These are phyloP conservation scores for Aradophagus sp. DNA, from an alignment of 1,140 invertebrate genomes.

Conservation along the genomic window DNA sequence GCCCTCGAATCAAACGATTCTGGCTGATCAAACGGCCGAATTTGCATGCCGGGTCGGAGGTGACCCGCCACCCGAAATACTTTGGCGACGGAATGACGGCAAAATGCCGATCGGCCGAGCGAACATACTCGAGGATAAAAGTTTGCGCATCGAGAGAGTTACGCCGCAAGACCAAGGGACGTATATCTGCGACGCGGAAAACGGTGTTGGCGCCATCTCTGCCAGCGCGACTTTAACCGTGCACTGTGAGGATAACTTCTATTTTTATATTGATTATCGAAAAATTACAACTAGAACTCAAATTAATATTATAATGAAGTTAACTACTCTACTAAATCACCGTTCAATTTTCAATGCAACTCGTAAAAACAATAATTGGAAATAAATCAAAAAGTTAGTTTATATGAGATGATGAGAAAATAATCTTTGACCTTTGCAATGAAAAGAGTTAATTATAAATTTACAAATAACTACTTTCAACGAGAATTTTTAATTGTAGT, in stretches of 20 bases:
- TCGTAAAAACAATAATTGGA: too few relatives aligned
- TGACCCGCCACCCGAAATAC: constrained; percentile 89
- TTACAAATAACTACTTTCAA: too few relatives aligned
- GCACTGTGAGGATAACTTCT: constrained; percentile 81
- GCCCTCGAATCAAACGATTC: constrained; percentile 88
- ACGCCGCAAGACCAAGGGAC: constrained; percentile 85
- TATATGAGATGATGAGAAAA: too few relatives aligned
- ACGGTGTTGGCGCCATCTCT: constrained; percentile 84
- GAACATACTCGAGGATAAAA: constrained; percentile 84
- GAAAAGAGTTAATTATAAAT: too few relatives aligned
- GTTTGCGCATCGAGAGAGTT: constrained; percentile 83
- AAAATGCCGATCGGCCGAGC: constrained; percentile 86
- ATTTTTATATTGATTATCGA: too few relatives aligned
- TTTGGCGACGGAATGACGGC: constrained; percentile 91
- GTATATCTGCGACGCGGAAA: constrained; percentile 88
- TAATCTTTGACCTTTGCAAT: too few relatives aligned
- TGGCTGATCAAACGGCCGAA: constrained; percentile 86
- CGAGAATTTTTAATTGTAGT: too few relatives aligned
- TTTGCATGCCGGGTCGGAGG: constrained; percentile 93
- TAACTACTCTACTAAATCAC: too few relatives aligned
- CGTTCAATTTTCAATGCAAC: too few relatives aligned
- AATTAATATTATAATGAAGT: too few relatives aligned
- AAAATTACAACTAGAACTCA: too few relatives aligned
- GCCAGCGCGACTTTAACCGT: constrained; percentile 84
- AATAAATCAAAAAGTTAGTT: too few relatives aligned